Evolutionary conservation across 2,888 invertebrate genomes (phyloP).

Genomic region (Dicyrtoma fusca): DNA sequence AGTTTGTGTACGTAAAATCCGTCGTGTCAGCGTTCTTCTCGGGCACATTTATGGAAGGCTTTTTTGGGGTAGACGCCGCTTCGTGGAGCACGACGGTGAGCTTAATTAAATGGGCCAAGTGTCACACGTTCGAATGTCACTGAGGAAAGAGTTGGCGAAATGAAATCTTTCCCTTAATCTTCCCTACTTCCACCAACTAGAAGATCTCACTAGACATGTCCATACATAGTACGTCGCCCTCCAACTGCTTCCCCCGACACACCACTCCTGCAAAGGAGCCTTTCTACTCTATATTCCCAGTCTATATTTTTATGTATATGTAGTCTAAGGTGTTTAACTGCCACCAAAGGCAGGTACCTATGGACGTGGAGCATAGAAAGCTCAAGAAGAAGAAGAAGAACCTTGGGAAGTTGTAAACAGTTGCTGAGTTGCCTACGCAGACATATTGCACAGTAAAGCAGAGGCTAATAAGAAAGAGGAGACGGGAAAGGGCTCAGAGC

Average conservation of each 20-base stretch:
- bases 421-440: too few species aligned
- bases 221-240: too few species aligned
- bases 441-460: not conserved
- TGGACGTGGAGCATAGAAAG: too few species aligned
- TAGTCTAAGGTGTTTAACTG: too few species aligned
- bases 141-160: slow-evolving; percentile 18
- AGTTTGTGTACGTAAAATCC: not conserved
- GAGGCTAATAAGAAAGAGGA: not conserved
- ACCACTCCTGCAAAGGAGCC: too few species aligned
- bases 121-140: slow-evolving; percentile 18
- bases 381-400: too few species aligned
- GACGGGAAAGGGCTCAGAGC: not conserved
- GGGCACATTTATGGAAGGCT: not conserved
- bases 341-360: too few species aligned
- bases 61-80: not conserved
- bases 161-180: slow-evolving; percentile 15
- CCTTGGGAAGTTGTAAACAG: too few species aligned
- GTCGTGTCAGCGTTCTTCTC: slow-evolving; percentile 9
- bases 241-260: too few species aligned
- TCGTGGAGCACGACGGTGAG: slow-evolving; percentile 19
- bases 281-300: too few species aligned
- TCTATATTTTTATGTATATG: too few species aligned
- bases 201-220: slow-evolving; percentile 6
- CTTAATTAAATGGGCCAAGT: slow-evolving; percentile 32
- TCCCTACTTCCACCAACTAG: not conserved